Evolutionary conservation across 1,140 invertebrate genomes (phyloP).

Genomic region (Drosophila punjabiensis): DNA sequence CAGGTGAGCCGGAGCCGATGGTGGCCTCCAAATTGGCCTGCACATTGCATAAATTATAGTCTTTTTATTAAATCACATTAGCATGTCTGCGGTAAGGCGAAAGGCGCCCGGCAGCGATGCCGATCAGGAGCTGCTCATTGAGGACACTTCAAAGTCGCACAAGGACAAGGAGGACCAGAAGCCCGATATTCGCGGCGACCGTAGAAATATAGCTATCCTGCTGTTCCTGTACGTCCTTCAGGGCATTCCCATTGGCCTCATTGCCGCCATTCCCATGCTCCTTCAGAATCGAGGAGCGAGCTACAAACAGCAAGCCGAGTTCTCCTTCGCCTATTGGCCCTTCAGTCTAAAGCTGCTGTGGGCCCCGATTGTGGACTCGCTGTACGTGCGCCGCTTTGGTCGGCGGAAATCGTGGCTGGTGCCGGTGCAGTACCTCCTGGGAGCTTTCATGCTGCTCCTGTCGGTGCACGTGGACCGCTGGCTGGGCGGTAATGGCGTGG

Average conservation of each 20-base stretch:
- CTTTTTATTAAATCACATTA: not conserved
- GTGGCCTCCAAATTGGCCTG: slow-evolving; percentile 1
- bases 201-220: slow-evolving; percentile 92
- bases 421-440: slow-evolving; percentile 94
- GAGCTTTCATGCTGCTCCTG: slow-evolving; percentile 94
- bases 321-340: slow-evolving; percentile 99
- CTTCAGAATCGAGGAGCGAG: slow-evolving; percentile 95
- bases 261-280: slow-evolving; percentile 97
- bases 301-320: slow-evolving; percentile 98
- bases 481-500: slow-evolving; percentile 88
- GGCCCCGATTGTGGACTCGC: slow-evolving; percentile 98
- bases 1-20: slow-evolving; percentile 26
- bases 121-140: slow-evolving; percentile 26
- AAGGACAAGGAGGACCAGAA: slow-evolving; percentile 45
- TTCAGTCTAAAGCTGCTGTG: slow-evolving; percentile 98
- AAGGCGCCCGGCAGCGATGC: slow-evolving; percentile 20
- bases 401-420: slow-evolving; percentile 99
- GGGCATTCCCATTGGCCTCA: slow-evolving; percentile 97
- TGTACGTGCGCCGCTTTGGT: slow-evolving; percentile 94
- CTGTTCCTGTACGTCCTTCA: slow-evolving; percentile 97
- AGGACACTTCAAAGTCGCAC: slow-evolving; percentile 8
- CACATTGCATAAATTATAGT: not conserved
- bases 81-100: slow-evolving; percentile 38
- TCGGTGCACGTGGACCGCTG: slow-evolving; percentile 91
- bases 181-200: slow-evolving; percentile 89